These are phyloP conservation scores for Cryptus armator DNA, from an alignment of 2,888 invertebrate genomes.

Conservation along the genomic window DNA sequence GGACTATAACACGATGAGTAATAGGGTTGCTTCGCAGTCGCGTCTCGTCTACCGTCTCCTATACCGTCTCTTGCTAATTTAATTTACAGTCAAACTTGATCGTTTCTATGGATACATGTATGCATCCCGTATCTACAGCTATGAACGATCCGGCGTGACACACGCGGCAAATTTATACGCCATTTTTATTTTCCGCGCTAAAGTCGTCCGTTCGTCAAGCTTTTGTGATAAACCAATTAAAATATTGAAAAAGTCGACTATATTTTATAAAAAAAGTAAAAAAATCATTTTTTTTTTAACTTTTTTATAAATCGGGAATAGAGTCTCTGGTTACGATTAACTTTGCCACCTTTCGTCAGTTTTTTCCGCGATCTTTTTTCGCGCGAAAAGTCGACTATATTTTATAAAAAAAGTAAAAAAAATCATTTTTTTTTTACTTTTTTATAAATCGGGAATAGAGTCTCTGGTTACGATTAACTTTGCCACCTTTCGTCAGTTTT, in stretches of 20 bases:
- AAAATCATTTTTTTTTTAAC: too few relatives aligned
- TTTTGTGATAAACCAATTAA: too few relatives aligned
- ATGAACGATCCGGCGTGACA: constrained; percentile 9
- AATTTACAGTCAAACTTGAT: constrained; percentile 49
- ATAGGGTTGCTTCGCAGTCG: background rate
- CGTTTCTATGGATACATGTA: constrained; percentile 10
- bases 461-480: background rate
- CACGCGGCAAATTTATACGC: constrained; percentile 20
- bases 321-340: background rate
- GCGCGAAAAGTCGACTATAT: too few relatives aligned
- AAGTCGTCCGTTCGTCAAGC: too few relatives aligned
- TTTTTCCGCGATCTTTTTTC: background rate
- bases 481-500: background rate
- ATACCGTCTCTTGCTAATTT: constrained; percentile 34
- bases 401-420: too few relatives aligned
- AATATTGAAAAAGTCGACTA: too few relatives aligned
- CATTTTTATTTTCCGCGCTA: constrained; percentile 2
- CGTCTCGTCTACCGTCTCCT: background rate
- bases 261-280: too few relatives aligned
- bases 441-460: background rate
- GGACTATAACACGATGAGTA: constrained; percentile 16
- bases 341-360: background rate
- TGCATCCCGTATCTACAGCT: background rate
- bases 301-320: background rate
- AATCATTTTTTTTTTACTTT: too few relatives aligned